Base-by-base conservation (phyloP, 2,797 vertebrate species). In the Betta splendens region DNA sequence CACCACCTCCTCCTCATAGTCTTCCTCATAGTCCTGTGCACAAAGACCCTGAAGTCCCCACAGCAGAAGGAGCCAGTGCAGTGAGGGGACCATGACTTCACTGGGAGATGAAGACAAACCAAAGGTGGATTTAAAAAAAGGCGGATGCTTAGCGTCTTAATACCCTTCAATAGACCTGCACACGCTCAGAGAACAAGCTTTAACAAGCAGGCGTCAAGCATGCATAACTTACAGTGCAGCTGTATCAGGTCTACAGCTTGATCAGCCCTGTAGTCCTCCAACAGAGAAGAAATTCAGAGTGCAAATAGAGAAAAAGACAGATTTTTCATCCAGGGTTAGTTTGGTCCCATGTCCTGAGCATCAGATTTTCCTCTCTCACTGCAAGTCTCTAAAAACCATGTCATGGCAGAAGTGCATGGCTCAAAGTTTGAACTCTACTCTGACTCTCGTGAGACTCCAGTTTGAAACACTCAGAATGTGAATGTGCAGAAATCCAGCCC, bases 61-160 rank as follows among this genome's bases (percentile, higher is more conserved):
- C 49, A 95, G 81, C 44, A 94, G 87, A 60, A 95, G 71, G 76
- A 95, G 63, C 89, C 89, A 93, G 46, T 71, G 89, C 71, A 91
- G 49, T 52, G 81, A 79, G 40, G 87, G 76, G 72, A 85, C 74
- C 87, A 78, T 83, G 66, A 53, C 66, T 64, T 71, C 55, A 61
- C 77, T 78, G 26, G 66, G 11, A 60, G 23, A 18, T 5, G 16
- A 42, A 54, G 23, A 74, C 10, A 62, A 47, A 7, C 62, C 9
- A 60, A 16, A 64, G 13, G 62, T 42, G 15, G 9, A 69, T 22
- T 23, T 1, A 36, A 42, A 49, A 63, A 20, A 18, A 49, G 50
- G 59, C 31, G 44, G 5, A 12, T 55, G 22, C 21, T 52, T 13
- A 31, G n/a, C 20, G 54, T 37, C 67, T 53, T 17, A 71, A 64